Evolutionary conservation across 2,113 vertebrate species (phyloP).

Genomic region (Bos indicus): DNA sequence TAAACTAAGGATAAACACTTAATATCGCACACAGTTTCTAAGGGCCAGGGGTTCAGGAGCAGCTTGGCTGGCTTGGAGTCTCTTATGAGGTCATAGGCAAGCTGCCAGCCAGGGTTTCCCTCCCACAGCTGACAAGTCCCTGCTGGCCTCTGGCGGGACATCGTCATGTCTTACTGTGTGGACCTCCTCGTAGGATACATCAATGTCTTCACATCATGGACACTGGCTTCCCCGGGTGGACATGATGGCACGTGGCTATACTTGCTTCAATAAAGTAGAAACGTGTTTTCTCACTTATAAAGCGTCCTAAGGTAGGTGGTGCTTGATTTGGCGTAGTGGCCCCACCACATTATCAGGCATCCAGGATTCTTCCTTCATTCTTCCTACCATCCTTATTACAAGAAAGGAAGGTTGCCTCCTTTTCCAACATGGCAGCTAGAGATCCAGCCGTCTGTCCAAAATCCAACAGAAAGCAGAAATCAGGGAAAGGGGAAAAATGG

Average conservation of each 20-base stretch:
- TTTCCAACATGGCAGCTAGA: background rate
- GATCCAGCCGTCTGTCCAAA: background rate
- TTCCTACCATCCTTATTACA: background rate
- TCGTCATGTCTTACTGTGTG: background rate
- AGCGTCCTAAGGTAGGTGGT: background rate
- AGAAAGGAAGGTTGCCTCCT: background rate
- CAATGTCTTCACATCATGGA: background rate
- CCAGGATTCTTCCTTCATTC: background rate
- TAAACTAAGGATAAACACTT: background rate
- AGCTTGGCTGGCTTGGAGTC: background rate
- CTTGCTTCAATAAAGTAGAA: background rate
- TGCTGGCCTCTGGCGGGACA: background rate
- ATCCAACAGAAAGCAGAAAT: background rate
- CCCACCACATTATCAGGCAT: background rate
- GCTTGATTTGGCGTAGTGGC: accelerated
- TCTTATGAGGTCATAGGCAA: background rate
- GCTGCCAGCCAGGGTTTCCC: background rate
- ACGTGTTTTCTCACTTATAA: background rate
- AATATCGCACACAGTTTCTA: background rate
- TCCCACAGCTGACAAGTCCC: background rate
- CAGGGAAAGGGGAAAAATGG: background rate
- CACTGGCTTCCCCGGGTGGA: background rate
- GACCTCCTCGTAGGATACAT: background rate
- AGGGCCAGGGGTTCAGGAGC: background rate
- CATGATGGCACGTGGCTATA: background rate